Base-by-base conservation (phyloP, 1,140 invertebrate species). In the Dolichoris vasculosae region DNA sequence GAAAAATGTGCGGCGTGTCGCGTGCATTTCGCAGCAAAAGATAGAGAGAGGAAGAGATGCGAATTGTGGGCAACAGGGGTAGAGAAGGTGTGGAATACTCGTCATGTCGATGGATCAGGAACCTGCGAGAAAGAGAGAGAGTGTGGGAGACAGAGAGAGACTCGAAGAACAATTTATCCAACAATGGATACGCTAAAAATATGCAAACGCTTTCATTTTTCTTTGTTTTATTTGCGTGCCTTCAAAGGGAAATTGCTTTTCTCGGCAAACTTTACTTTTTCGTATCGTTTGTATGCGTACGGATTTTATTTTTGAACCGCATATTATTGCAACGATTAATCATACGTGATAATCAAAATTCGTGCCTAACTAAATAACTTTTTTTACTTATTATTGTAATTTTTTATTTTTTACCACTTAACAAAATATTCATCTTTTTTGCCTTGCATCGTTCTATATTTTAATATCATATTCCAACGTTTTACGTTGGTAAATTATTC, bases 1-100 rank as follows among this genome's bases (percentile, higher is more conserved):
- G 79, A 85, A 85, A 85, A 85, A 85, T 85, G 79, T 77, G 55
- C 71, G 78, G 84, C 64, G 23, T 48, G 83, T 69, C 46, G n/a
- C 40, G 63, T 30, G 35, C 23, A 13, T 59, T 59, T 59, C 55
- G 23, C 55, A 7, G 3, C 23, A 26, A 51, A n/a, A 40, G 77
- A 38, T 67, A 69, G 32, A 69, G 30, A 13, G n/a, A 43, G 67
- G 43, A 6, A 9, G 20, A 73, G 23, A 40, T 40, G 38, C 35
- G 67, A 40, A 40, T 20, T 40, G 15, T 17, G 26, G n/a, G 20
- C n/a, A 46, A 43, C 20, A 2, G 43, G 3, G 40, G 64, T 30
- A 43, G 6, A 3, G 26, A 17, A 4, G 26, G 0, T 15, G 77
- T 38, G 32, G 9, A n/a, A 63, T 43, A 23, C 77, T 55, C 23